Evolutionary conservation across 2,888 invertebrate species (phyloP).

Genomic region (Cosmia pyralina): DNA sequence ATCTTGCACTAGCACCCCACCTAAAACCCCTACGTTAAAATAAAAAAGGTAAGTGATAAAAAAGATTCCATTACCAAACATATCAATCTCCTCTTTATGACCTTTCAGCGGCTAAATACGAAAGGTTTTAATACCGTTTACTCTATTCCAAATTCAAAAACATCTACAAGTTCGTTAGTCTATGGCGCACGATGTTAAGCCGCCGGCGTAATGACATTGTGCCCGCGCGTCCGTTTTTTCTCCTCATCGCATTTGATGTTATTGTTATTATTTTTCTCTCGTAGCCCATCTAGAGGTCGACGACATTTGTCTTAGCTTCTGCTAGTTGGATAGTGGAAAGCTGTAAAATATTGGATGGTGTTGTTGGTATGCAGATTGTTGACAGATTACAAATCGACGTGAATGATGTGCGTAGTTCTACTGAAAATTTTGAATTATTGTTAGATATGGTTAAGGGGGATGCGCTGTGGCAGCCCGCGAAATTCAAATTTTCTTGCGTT

Average conservation of each 20-base stretch:
- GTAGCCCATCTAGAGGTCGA: constrained; percentile 79
- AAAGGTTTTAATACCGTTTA: neutral
- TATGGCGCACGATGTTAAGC: constrained; percentile 80
- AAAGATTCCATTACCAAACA: too few relatives aligned
- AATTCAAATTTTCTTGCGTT: too few relatives aligned
- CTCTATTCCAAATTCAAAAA: constrained; percentile 28
- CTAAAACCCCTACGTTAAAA: too few relatives aligned
- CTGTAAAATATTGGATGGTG: constrained; percentile 5
- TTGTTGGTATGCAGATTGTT: constrained; percentile 6
- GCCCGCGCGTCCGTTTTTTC: constrained; percentile 84
- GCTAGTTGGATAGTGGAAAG: constrained; percentile 37
- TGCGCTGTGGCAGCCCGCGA: too few relatives aligned
- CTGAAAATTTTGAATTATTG: neutral
- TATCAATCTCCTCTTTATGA: too few relatives aligned
- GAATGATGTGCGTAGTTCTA: neutral
- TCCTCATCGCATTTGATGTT: constrained; percentile 87
- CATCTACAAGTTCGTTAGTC: constrained; percentile 72
- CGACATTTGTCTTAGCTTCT: constrained; percentile 71
- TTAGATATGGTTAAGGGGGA: neutral
- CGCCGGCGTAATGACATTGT: constrained; percentile 87
- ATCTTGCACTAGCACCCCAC: too few relatives aligned
- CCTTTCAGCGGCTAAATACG: neutral
- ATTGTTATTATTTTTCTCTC: constrained; percentile 88
- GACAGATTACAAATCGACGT: neutral
- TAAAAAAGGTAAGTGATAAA: too few relatives aligned